phyloP scores from a whole-genome alignment of 2,113 vertebrate species.

The Sterna hirundo region DNA sequence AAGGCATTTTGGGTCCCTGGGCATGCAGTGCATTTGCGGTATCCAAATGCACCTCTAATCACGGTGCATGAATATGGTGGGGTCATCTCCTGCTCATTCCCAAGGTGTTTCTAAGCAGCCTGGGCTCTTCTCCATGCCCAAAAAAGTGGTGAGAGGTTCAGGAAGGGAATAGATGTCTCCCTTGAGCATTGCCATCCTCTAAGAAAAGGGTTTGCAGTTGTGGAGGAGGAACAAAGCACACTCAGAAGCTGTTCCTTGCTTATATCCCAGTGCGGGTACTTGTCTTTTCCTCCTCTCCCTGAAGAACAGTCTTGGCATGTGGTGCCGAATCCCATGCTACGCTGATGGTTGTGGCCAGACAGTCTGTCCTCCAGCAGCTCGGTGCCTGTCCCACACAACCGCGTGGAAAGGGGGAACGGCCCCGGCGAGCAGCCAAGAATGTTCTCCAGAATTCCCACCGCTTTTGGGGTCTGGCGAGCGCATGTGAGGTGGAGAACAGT shows the following conservation, averaged over 20 bases:
- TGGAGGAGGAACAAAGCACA: background rate
- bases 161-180: background rate
- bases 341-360: fast-evolving
- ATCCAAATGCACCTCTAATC: background rate
- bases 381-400: background rate
- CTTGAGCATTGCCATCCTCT: background rate
- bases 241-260: background rate
- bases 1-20: background rate
- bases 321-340: fast-evolving
- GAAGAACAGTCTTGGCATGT: background rate
- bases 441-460: background rate
- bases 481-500: fast-evolving
- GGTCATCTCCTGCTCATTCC: background rate
- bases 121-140: background rate
- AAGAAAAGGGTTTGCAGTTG: background rate
- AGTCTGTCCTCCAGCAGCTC: background rate
- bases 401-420: fast-evolving
- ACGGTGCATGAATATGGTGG: background rate
- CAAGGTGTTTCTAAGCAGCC: background rate
- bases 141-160: background rate
- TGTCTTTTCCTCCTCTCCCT: background rate
- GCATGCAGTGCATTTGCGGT: background rate
- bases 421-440: fast-evolving
- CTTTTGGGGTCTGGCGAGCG: background rate
- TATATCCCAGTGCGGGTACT: background rate